Evolutionary conservation across 2,113 vertebrate species (phyloP).

Genomic region (Elephas maximus): DNA sequence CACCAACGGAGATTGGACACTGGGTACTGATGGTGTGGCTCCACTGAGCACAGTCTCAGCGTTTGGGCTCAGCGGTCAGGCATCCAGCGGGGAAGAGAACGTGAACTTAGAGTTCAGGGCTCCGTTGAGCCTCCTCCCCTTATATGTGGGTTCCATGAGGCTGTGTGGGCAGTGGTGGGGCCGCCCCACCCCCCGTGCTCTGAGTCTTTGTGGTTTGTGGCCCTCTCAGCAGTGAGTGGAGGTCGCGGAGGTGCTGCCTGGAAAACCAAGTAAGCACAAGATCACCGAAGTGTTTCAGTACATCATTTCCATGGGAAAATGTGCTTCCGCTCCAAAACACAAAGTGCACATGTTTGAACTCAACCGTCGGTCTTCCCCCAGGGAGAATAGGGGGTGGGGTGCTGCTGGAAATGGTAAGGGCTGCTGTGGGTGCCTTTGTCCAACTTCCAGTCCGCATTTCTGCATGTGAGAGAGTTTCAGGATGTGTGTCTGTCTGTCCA

Average conservation of each 20-base stretch:
- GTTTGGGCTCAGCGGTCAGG: neutral
- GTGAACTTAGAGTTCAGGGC: fast-evolving
- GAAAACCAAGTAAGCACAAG: neutral
- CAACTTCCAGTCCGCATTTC: neutral
- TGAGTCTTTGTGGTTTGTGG: fast-evolving
- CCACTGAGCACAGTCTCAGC: fast-evolving
- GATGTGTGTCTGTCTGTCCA: neutral
- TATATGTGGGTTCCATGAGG: fast-evolving
- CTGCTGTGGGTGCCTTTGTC: neutral
- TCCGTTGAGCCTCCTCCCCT: fast-evolving
- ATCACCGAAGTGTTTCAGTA: neutral
- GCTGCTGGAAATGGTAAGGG: fast-evolving
- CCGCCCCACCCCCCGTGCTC: neutral
- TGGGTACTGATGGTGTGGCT: neutral
- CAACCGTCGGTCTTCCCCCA: neutral
- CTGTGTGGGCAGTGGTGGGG: fast-evolving
- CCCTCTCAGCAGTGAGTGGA: neutral
- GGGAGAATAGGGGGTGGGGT: fast-evolving
- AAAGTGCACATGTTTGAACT: fast-evolving
- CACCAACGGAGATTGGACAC: neutral
- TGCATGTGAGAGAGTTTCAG: fast-evolving
- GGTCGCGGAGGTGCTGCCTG: neutral
- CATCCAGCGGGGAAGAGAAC: neutral
- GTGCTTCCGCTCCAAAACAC: fast-evolving
- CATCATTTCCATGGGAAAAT: neutral